A percentile compares a stretch with the other conserved stretches of the same genome.
These are phyloP conservation scores for Therioaphis trifolii DNA, from an alignment of 2,888 invertebrate species.

Conservation along the genomic window DNA sequence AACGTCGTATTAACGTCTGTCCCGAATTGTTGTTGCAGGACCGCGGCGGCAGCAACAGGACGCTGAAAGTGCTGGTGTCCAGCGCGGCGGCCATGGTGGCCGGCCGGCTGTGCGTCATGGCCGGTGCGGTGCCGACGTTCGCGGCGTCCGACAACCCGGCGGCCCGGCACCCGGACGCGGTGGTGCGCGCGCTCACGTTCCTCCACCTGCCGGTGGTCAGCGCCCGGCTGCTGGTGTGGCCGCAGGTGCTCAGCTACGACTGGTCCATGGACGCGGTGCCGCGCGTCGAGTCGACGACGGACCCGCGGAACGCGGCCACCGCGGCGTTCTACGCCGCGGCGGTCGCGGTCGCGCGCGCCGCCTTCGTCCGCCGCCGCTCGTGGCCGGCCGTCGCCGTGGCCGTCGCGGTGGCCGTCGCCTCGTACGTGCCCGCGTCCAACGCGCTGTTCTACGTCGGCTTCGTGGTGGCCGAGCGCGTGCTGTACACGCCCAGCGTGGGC, in stretches of 20 bases:
- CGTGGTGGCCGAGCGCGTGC: conserved; percentile 93
- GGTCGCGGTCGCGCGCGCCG: conserved; percentile 62
- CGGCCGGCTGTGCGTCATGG: conserved; percentile 81
- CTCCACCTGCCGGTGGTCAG: conserved; percentile 91
- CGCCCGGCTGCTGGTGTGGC: conserved; percentile 85
- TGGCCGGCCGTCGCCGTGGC: conserved; percentile 66
- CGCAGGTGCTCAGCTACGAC: conserved; percentile 91
- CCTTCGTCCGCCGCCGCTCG: conserved; percentile 20
- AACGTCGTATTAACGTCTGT: too few species aligned
- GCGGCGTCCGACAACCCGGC: conserved; percentile 96
- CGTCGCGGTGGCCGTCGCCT: conserved; percentile 81
- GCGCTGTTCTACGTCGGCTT: conserved; percentile 97
- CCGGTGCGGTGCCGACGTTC: conserved; percentile 80
- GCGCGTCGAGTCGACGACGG: conserved; percentile 80
- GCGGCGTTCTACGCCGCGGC: conserved; percentile 77
- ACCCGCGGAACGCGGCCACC: conserved; percentile 82
- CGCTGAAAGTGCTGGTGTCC: conserved; percentile 56
- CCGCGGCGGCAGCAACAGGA: neutral
- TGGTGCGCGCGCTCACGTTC: conserved; percentile 88
- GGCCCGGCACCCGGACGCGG: conserved; percentile 81
- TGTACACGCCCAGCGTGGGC: conserved; percentile 96
- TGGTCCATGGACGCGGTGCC: conserved; percentile 99
- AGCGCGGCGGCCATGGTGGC: conserved; percentile 72
- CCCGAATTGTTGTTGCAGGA: too few species aligned
- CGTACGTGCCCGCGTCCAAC: conserved; percentile 95